Conservation (phyloP, 2,113 vertebrate species). For the Atherinomorus stipes region DNA sequence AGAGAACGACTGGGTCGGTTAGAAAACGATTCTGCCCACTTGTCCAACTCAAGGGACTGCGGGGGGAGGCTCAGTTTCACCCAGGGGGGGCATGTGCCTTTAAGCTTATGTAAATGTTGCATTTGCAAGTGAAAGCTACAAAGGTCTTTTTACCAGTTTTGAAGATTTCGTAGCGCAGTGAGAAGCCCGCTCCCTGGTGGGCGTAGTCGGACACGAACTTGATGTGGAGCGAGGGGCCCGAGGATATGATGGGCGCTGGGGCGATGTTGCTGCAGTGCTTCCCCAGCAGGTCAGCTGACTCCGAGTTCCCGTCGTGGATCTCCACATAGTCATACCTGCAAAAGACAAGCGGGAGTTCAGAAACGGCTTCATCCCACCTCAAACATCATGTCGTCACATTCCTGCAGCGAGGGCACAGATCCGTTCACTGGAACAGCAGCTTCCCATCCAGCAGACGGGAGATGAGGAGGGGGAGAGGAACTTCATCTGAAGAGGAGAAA, state of each 20-base stretch:
- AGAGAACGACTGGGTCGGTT: no score
- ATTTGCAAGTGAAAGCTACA: no score
- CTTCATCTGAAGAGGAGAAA: slow-evolving; percentile 31
- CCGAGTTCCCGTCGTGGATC: slow-evolving; percentile 94
- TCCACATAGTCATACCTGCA: slow-evolving; percentile 97
- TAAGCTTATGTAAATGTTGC: no score
- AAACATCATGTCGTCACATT: not conserved
- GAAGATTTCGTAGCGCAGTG: slow-evolving; percentile 97
- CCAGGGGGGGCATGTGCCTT: no score
- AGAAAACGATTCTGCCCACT: no score
- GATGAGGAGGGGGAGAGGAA: not conserved
- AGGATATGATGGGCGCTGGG: slow-evolving; percentile 95
- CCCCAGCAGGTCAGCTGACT: slow-evolving; percentile 90
- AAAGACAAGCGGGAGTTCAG: slow-evolving; percentile 34
- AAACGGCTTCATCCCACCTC: not conserved
- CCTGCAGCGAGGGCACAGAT: not conserved
- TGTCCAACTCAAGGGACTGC: no score
- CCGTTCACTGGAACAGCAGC: not conserved
- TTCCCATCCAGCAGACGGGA: not conserved
- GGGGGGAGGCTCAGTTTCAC: no score
- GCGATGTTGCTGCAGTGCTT: slow-evolving; percentile 98
- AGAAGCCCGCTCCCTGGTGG: slow-evolving; percentile 98
- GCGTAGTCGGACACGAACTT: slow-evolving; percentile 97
- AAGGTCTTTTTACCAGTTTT: slow-evolving; percentile 89
- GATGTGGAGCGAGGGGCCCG: slow-evolving; percentile 92